These are phyloP conservation scores for Kryphioiulus occultus DNA, from an alignment of 2,888 invertebrate genomes.

Conservation along the genomic window DNA sequence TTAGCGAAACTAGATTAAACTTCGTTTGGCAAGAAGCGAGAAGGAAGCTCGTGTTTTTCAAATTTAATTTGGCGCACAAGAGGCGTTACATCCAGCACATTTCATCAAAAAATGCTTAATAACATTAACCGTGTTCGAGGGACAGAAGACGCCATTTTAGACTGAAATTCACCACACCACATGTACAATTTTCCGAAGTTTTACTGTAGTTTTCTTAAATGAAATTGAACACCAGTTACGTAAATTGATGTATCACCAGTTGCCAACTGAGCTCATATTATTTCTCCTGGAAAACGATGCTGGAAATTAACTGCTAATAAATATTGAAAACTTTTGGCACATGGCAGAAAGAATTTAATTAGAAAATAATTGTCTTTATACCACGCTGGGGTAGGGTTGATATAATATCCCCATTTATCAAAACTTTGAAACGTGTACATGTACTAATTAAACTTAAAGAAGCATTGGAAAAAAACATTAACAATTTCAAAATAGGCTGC, in stretches of 20 bases:
- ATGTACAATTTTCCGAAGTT: background rate
- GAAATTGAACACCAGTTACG: too few relatives aligned
- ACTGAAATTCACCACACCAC: background rate
- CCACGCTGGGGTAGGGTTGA: background rate
- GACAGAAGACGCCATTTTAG: background rate
- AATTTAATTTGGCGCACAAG: constrained; percentile 9
- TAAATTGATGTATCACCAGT: too few relatives aligned
- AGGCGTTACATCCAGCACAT: background rate
- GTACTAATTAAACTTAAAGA: background rate
- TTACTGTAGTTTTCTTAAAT: too few relatives aligned
- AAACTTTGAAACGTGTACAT: background rate
- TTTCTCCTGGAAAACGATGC: background rate
- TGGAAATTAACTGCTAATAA: background rate
- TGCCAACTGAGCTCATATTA: background rate
- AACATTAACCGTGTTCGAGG: background rate
- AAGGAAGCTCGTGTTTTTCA: constrained; percentile 15
- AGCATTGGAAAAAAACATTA: background rate
- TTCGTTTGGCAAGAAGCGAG: background rate
- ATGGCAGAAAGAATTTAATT: background rate
- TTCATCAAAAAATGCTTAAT: constrained; percentile 35
- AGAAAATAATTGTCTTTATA: background rate
- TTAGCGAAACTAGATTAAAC: constrained; percentile 7
- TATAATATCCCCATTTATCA: background rate
- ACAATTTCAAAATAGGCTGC: background rate
- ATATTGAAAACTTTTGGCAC: background rate